A percentile compares a stretch with the other conserved stretches of the same genome.
Conservation (phyloP, 1,140 invertebrate genomes). For the Aphelenchoides avenae region DNA sequence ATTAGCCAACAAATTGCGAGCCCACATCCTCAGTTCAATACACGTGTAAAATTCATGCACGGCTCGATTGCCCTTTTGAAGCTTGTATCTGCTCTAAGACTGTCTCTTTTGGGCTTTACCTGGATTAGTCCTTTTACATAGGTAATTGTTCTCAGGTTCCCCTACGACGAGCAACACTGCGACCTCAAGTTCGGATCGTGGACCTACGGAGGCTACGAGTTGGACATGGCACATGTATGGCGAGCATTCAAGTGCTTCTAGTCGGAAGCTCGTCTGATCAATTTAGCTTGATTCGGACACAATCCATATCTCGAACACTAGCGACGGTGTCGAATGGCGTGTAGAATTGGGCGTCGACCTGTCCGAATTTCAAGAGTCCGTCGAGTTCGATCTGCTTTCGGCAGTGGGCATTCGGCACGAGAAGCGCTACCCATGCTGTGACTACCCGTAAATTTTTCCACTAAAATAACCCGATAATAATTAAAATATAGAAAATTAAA, state of each 20-base stretch:
- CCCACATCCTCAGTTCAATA: too few species aligned
- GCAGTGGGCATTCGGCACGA: conserved; percentile 65
- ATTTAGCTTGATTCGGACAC: conserved; percentile 43
- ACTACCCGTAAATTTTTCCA: conserved; percentile 82
- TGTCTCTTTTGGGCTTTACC: too few species aligned
- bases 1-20: too few species aligned
- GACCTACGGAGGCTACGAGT: conserved; percentile 93
- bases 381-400: conserved; percentile 97
- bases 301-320: conserved; percentile 14
- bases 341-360: conserved; percentile 74
- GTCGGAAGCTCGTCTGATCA: neutral
- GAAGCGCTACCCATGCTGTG: conserved; percentile 69
- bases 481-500: too few species aligned
- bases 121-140: too few species aligned
- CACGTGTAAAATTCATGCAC: too few species aligned
- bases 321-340: conserved; percentile 41
- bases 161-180: conserved; percentile 52
- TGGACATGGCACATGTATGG: conserved; percentile 64
- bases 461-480: conserved; percentile 83
- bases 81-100: too few species aligned
- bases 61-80: too few species aligned
- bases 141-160: conserved; percentile 27
- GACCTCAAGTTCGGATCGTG: conserved; percentile 69
- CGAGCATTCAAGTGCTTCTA: conserved; percentile 13
- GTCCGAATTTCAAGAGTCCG: conserved; percentile 92